A percentile compares a stretch with the other conserved stretches of the same genome.
These are phyloP conservation scores for Petrocephalus sullivani DNA, from an alignment of 2,797 vertebrate genomes.

Conservation along the genomic window DNA sequence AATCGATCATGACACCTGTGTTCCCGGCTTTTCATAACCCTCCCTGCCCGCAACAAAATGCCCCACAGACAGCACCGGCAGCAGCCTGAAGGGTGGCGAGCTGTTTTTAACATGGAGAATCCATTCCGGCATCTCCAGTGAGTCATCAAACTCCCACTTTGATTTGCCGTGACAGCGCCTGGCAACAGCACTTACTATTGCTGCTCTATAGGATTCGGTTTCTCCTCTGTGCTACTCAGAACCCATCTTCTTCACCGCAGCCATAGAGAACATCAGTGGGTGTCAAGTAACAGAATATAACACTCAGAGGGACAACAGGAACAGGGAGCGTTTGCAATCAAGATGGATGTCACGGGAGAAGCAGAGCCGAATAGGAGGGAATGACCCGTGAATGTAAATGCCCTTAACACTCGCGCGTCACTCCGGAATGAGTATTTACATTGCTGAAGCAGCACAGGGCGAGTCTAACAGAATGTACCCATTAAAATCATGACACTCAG, in stretches of 20 bases:
- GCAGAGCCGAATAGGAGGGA: neutral
- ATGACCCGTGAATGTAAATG: neutral
- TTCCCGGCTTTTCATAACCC: neutral
- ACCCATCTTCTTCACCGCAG: neutral
- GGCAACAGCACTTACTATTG: neutral
- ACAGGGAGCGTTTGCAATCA: neutral
- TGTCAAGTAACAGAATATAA: neutral
- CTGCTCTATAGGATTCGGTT: neutral
- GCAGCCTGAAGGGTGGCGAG: neutral
- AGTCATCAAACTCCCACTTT: constrained; percentile 16
- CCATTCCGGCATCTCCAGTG: constrained; percentile 1
- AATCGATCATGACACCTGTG: constrained; percentile 1
- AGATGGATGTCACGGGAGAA: neutral
- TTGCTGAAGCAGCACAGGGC: neutral
- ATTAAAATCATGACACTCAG: constrained; percentile 41
- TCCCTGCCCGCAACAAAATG: neutral
- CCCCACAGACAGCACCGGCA: neutral
- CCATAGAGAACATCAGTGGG: neutral
- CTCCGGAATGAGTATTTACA: neutral
- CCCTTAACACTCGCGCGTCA: neutral
- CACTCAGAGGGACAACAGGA: neutral
- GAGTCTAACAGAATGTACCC: constrained; percentile 34
- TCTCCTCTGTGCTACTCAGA: neutral
- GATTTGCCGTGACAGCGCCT: constrained; percentile 9
- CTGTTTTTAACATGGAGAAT: constrained; percentile 5